Evolutionary conservation across 2,888 invertebrate genomes (phyloP), one percentile per base, ranked within the genome.

Genomic region (Cephus nigrinus): DNA sequence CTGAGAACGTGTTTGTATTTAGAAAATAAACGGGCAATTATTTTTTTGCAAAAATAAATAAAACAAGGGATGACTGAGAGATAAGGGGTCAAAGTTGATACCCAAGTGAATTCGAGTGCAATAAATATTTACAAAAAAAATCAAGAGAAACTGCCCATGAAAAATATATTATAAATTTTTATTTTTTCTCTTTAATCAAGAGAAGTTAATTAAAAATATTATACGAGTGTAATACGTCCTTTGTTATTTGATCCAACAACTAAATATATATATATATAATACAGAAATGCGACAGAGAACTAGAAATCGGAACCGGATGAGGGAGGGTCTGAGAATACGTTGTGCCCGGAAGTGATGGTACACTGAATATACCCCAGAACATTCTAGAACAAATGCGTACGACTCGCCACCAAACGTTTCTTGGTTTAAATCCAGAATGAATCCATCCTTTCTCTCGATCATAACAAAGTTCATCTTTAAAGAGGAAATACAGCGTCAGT

Each of bases 261-360:
- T 78, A 80, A 83, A 80, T 80, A 81, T 78, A 83, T 82, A 73
- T 73, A 80, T 73, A 75, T 75, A 68, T 69, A 75, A 9, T 1
- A 12, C n/a, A 68, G 71, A 31, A 75, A 31, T 34, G 75, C 68
- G 69, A 80, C 82, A 82, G 83, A 83, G 86, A 86, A 88, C 84
- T 87, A 87, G 86, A 87, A 87, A 87, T 86, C 85, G 79, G 83
- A 79, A 86, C 84, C 85, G 87, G 85, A 86, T 84, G 83, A 79
- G 79, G 86, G 83, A 83, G 86, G 82, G n/a, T 31, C 30, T 35
- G 73, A 68, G 33, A 75, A 55, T 23, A 68, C 55, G 55, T 31
- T 33, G 76, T 15, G 68, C 55, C 55, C 55, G 55, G 55, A 55
- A 55, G 55, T 55, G 55, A 55, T 23, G 55, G 9, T 23, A 55